Base-by-base conservation (phyloP, 1,140 invertebrate genomes). In the Drosophila pandora region DNA sequence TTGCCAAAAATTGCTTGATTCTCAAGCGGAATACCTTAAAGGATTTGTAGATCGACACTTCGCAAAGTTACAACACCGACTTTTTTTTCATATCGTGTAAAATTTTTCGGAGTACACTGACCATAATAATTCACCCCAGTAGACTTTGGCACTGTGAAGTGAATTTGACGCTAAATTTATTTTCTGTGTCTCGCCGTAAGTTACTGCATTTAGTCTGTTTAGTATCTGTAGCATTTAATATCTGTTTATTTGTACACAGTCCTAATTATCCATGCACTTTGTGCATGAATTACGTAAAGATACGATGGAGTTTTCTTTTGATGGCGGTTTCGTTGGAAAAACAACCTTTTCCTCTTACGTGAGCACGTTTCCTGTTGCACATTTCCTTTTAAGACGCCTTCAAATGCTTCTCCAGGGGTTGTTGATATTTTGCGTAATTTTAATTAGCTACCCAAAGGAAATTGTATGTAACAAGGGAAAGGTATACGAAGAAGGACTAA, bases 401-500 rank as follows among this genome's bases (percentile, higher is more conserved):
- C 43, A 56, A 34, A 34, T 34, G 55, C 32, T 28, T 9, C 54
- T 13, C 22, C 13, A 13, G 10, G 10, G 59, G 54, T 67, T 54
- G 54, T 57, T 73, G 82, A 37, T 61, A 63, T 76, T 82, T 77
- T 69, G 69, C 77, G 61, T 85, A 84, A 87, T 85, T 85, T 85
- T 85, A 85, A 85, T 82, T 87, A 85, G 82, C 69, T 75, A 48
- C 53, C 65, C 60, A 59, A 63, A 77, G 74, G 82, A 85, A 85
- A 77, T 77, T 80, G 62, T 72, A 62, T 76, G 53, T 57, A 49
- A 52, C 78, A 49, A 54, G 45, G 28, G 39, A 64, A 62, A 59
- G 58, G 22, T 49, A 25, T 30, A 50, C n/a, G 10, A 2, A 41
- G 52, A n/a, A n/a, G 43, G 34, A 17, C n/a, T 2, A 3, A 22